These are phyloP conservation scores for Neopelma chrysocephalum DNA, from an alignment of 2,797 vertebrate species.

Conservation along the genomic window DNA sequence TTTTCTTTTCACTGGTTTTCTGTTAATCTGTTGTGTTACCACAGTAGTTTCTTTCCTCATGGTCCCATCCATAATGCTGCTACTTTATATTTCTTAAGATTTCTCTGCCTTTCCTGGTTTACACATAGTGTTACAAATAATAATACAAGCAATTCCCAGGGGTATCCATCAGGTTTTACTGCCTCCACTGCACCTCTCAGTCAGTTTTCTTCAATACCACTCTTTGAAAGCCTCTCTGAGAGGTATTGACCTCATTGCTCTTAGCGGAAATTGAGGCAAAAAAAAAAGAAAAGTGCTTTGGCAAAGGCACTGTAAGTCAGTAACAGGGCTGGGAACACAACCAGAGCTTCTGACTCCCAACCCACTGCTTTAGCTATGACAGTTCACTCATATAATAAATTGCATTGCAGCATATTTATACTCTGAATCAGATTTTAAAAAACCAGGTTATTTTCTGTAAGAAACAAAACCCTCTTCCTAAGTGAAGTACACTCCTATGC, in stretches of 20 bases:
- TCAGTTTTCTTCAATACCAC: background rate
- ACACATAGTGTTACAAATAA: background rate
- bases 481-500: background rate
- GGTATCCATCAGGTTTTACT: background rate
- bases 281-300: background rate
- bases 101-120: background rate
- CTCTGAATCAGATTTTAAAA: background rate
- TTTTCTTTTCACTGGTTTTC: constrained; percentile 4
- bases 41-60: background rate
- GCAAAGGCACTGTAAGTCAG: background rate
- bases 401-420: background rate
- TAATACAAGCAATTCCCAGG: background rate
- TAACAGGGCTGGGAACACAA: background rate
- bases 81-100: background rate
- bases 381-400: background rate
- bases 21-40: background rate
- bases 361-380: background rate
- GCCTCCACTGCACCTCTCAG: background rate
- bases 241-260: background rate
- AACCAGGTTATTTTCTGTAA: background rate
- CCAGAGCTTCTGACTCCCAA: background rate
- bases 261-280: background rate
- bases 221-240: background rate
- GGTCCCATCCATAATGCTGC: background rate
- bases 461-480: background rate